Base-by-base conservation (phyloP, 1,140 invertebrate species). In the Brachionus manjavacas region DNA sequence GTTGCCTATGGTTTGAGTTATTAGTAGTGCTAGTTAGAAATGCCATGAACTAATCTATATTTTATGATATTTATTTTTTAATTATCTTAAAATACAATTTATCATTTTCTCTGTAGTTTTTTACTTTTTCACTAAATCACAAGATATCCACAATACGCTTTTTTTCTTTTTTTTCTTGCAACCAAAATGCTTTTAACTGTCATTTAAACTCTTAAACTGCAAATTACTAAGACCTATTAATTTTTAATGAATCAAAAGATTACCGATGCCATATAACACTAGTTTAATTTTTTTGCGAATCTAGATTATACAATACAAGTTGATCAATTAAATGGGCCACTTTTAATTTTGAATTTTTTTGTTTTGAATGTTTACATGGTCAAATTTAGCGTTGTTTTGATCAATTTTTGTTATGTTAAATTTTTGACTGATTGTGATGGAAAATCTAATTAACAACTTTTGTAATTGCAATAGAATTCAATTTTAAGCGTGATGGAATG, bases 61-160 rank as follows among this genome's bases (percentile, higher is more conserved):
- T 68, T 68, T 68, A 31, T 68, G 66, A 68, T 68, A 31, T 68
- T 68, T 68, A 68, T 68, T 68, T 68, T 31, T 68, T 68, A 68
- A 68, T 68, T 68, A 68, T 68, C 66, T 68, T 68, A 14, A 68
- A 68, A 68, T 68, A 68, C 66, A 28, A 68, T 31, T 68, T 68
- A 60, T 60, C 52, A 60, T 60, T 60, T 60, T 60, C 16, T 16
- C 20, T 6, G 7, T 35, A 35, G 31, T 35, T 35, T 35, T 60
- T 20, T 20, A n/a, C 2, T 20, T 60, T 20, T 20, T 23, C 9
- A 6, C 9, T 20, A 60, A 60, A 60, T 60, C 52, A 60, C 20
- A 25, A 60, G 20, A 60, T 60, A 60, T 60, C 52, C 16, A 20
- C 52, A 23, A 60, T 20, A 60, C 0, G 16, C 52, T 60, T 23